A percentile compares a stretch with the other conserved stretches of the same genome.
Evolutionary conservation across 2,797 vertebrate species (phyloP).

Genomic region (Morus bassanus): DNA sequence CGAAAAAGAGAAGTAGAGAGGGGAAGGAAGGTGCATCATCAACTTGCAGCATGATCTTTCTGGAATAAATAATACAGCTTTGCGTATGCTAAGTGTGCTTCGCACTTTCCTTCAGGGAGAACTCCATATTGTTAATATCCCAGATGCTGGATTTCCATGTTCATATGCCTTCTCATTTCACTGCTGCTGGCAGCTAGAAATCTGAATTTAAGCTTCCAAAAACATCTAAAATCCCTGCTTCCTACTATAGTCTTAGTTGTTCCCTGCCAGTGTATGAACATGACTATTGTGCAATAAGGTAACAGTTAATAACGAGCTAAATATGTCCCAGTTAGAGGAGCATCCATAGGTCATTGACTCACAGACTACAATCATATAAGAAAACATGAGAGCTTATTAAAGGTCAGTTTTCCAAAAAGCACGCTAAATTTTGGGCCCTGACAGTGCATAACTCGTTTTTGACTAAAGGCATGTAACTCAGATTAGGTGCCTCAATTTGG

Average conservation of each 20-base stretch:
- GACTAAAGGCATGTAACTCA: neutral
- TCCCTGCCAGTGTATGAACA: neutral
- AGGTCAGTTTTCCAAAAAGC: neutral
- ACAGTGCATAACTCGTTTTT: neutral
- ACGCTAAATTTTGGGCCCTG: neutral
- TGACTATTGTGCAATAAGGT: neutral
- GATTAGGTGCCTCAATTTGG: neutral
- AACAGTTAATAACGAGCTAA: neutral
- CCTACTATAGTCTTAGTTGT: neutral
- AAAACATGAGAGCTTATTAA: neutral
- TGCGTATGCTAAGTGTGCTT: neutral
- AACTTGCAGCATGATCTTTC: neutral
- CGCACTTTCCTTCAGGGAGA: neutral
- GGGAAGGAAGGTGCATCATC: neutral
- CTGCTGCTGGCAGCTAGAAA: neutral
- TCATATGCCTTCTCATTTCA: neutral
- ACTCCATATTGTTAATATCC: neutral
- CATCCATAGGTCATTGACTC: neutral
- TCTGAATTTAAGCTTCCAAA: neutral
- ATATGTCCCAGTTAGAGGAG: neutral
- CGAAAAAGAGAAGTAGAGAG: slow-evolving; percentile 32
- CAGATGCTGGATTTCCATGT: neutral
- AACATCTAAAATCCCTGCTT: neutral
- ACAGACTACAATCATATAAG: neutral
- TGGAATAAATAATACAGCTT: neutral